These are phyloP conservation scores for Argyresthia goedartella DNA, from an alignment of 2,888 invertebrate species.

Conservation along the genomic window DNA sequence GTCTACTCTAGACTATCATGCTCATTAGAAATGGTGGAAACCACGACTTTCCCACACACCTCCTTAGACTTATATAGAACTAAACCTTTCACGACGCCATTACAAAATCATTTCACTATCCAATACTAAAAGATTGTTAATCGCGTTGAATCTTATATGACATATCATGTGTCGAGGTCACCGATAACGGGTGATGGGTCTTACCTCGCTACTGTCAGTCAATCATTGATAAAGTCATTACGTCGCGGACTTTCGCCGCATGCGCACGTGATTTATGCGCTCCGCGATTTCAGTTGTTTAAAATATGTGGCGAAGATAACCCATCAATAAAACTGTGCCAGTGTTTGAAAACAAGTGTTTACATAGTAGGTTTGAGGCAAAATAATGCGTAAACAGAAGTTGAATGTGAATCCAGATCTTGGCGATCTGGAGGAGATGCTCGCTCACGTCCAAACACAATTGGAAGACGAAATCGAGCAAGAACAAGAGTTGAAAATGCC, in stretches of 20 bases:
- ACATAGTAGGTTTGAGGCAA: neutral
- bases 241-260: neutral
- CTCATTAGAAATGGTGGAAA: too few relatives aligned
- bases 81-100: too few relatives aligned
- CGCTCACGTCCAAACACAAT: slow-evolving; percentile 55
- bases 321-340: slow-evolving; percentile 11
- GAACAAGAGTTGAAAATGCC: slow-evolving; percentile 51
- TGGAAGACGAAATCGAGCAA: slow-evolving; percentile 57
- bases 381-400: slow-evolving; percentile 29
- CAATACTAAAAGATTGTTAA: too few relatives aligned
- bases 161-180: too few relatives aligned
- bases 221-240: neutral
- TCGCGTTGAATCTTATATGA: too few relatives aligned
- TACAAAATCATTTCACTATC: too few relatives aligned
- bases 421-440: slow-evolving; percentile 64
- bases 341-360: neutral
- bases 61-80: too few relatives aligned
- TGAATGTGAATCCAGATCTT: slow-evolving; percentile 53
- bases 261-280: neutral
- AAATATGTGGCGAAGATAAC: slow-evolving; percentile 1
- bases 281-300: neutral
- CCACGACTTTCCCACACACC: too few relatives aligned
- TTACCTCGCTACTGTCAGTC: neutral
- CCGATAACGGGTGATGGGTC: too few relatives aligned
- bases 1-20: too few relatives aligned